Evolutionary conservation across 2,888 invertebrate species (phyloP), one percentile per base, ranked within the genome.

Genomic region (Melanophora roralis): DNA sequence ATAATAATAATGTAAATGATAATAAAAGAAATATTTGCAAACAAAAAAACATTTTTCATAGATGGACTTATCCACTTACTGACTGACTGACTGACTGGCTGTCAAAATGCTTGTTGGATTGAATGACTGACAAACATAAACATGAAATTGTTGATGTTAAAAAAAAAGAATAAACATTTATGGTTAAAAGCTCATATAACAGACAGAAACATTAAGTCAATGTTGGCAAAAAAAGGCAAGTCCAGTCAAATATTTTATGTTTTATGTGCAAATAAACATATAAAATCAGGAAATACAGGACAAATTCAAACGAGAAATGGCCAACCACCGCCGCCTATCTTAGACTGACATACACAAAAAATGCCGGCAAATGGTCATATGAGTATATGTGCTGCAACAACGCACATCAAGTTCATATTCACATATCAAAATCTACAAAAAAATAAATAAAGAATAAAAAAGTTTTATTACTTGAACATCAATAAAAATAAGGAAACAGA

Each of bases 211-310:
- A 36, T 55, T n/a, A 38, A 21, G n/a, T 40, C 21, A 60, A 16
- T 32, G 45, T 47, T 21, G 36, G 36, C 43, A n/a, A 53, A 40
- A 12, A 14, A 27, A 51, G 7, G 0, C 6, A 21, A 57, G 71
- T 19, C 60, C 57, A 60, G 45, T 65, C 36, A 65, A 65, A 71
- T 71, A 71, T 57, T 59, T 71, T 45, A 59, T 71, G 62, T 57
- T 65, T 69, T 40, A 71, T 77, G 76, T 64, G 71, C 53, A 45
- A 77, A 77, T 71, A 71, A 72, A 65, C 36, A 27, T 27, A 6
- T 6, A 45, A 12, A 64, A 60, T 51, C 43, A 65, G 49, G 34
- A 68, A 64, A 62, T 64, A 51, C 51, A 59, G 57, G 57, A 36
- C 47, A 64, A 53, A 59, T 51, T 23, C 36, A 55, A 55, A 27